phyloP scores from a whole-genome alignment of 2,113 vertebrate genomes.

The Dolichallabes microphthalmus region DNA sequence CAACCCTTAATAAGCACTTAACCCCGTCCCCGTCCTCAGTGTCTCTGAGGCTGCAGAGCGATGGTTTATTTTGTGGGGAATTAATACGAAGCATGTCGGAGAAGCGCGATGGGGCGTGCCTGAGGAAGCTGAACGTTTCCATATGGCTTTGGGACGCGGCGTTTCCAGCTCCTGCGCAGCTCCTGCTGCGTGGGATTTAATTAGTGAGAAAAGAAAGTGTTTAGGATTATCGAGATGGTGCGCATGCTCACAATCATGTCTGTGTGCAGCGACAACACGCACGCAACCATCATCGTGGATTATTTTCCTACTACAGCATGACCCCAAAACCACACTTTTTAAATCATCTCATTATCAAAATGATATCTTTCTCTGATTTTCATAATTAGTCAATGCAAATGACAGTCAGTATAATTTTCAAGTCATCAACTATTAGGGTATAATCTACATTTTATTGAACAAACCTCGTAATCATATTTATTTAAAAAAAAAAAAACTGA shows the following conservation, averaged over 20 bases:
- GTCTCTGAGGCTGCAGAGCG: slow-evolving; percentile 33
- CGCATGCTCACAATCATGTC: slow-evolving; percentile 15
- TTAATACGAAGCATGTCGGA: slow-evolving; percentile 58
- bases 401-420: no score
- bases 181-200: slow-evolving; percentile 34
- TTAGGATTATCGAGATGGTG: slow-evolving; percentile 12
- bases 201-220: slow-evolving; percentile 29
- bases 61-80: slow-evolving; percentile 45
- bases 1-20: slow-evolving; percentile 38
- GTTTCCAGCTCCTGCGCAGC: slow-evolving; percentile 60
- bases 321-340: not conserved
- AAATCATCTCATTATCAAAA: not conserved
- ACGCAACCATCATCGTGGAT: not conserved
- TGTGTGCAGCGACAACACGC: not conserved
- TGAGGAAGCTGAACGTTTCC: slow-evolving; percentile 68
- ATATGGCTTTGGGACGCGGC: slow-evolving; percentile 65
- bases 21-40: slow-evolving; percentile 42
- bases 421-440: no score
- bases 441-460: no score
- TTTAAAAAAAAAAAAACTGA: no score
- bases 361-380: no score
- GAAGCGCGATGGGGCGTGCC: slow-evolving; percentile 66
- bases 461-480: no score
- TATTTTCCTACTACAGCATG: not conserved
- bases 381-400: no score